Percentiles rank a stretch among this genome's conserved stretches.
phyloP scores from a whole-genome alignment of 2,113 vertebrate species.

The Megaptera novaeangliae region DNA sequence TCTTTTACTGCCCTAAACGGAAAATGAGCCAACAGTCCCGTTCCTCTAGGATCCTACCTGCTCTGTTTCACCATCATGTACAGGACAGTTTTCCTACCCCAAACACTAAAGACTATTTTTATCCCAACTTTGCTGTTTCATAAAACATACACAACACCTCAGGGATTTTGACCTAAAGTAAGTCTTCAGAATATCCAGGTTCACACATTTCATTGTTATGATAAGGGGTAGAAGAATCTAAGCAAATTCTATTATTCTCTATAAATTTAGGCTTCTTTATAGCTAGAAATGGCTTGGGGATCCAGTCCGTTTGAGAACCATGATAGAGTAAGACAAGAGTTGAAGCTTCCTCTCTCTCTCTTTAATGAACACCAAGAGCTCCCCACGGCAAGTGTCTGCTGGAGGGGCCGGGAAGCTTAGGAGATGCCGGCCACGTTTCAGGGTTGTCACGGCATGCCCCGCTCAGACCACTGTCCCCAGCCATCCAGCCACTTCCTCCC shows the following conservation, averaged over 20 bases:
- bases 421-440: constrained; percentile 83
- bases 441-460: constrained; percentile 8
- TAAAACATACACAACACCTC: neutral
- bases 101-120: neutral
- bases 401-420: constrained; percentile 67
- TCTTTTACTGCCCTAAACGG: neutral
- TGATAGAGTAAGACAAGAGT: constrained; percentile 35
- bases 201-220: neutral
- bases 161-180: neutral
- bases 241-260: neutral
- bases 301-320: constrained; percentile 47
- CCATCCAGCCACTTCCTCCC: constrained; percentile 87
- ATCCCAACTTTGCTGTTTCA: neutral
- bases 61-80: neutral
- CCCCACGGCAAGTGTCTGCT: constrained; percentile 40
- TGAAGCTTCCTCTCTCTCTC: constrained; percentile 58
- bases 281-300: constrained; percentile 54
- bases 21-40: neutral
- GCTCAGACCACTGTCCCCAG: constrained; percentile 38
- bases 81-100: neutral
- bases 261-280: neutral
- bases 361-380: constrained; percentile 70
- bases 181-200: neutral
- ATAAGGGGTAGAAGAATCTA: neutral
- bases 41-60: neutral